Base-by-base conservation (phyloP, 2,888 invertebrate species). In the Dasypolia templi region DNA sequence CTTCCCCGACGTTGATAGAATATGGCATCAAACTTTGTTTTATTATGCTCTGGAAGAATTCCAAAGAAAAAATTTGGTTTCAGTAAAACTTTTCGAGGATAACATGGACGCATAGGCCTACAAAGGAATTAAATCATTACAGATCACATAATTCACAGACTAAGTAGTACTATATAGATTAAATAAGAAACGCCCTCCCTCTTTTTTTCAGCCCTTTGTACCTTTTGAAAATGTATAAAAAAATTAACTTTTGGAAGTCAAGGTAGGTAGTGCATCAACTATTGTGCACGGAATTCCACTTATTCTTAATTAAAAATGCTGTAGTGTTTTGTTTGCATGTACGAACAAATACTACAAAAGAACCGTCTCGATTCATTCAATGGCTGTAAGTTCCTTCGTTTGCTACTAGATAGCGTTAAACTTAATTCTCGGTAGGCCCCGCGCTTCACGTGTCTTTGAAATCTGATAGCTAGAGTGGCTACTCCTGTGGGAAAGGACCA, bases 351-450 rank as follows among this genome's bases (percentile, higher is more conserved):
- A 35, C n/a, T 22, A 9, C 1, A 46, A 19, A 65, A 44, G 2
- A 65, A 32, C 39, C 2, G 49, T 6, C 49, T 35, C 35, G 35
- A n/a, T 66, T 35, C 29, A 29, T 22, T 11, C 3, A 49, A 53
- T 26, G 39, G 19, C 29, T 61, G 22, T 67, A 17, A 69, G 66
- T 82, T 64, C 39, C 11, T 53, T 9, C n/a, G 7, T 32, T 67
- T 49, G 32, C 22, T n/a, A 58, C 61, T 68, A 82, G 82, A 82
- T 82, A 83, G 64, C 72, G 75, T 51, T 79, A 42, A 53, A 70
- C 69, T 44, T 11, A 75, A 75, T 29, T 46, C n/a, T 14, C 3
- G 4, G 12, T 17, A 56, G 26, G 44, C 22, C 32, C 65, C 39
- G 51, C 69, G 58, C 29, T 67, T 71, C 63, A 56, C 32, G 51